Evolutionary conservation across 35 echinoderm and acorn worm species (phyloP), one percentile per base, ranked within the genome.

Genomic region (Nesometra sesokonis): DNA sequence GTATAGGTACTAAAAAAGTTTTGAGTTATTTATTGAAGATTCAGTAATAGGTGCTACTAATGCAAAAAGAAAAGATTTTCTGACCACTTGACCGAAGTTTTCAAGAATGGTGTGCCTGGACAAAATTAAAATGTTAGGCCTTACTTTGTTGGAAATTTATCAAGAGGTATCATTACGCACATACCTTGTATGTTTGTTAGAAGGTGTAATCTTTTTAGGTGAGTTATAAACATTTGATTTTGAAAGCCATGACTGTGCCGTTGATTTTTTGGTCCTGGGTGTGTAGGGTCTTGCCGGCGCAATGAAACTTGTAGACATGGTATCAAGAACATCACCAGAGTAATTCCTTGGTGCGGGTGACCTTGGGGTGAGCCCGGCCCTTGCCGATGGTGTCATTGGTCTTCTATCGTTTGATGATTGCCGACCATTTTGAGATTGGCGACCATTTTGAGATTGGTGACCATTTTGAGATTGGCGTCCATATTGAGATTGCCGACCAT

Each of bases 141-240:
- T n/a, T n/a, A n/a, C n/a, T n/a, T n/a, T n/a, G n/a, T n/a, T n/a
- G n/a, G n/a, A n/a, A n/a, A n/a, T n/a, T n/a, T n/a, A n/a, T n/a
- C n/a, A n/a, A n/a, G n/a, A n/a, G n/a, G n/a, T n/a, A n/a, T n/a
- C 15, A 43, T 43, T 7, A 43, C 38, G 38, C 38, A 67, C 52
- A 67, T 67, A 67, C 52, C 52, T 67, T 67, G 52, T 11, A 1
- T 27, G 52, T 67, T 67, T 67, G 11, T 27, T 5, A 27, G 52
- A 67, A 19, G 52, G 31, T 36, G 33, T 21, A 23, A 86, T 89
- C 85, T 82, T 94, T 83, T 90, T 98, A 0, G 95, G 95, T 87
- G 89, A 84, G 86, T 98, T 98, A 85, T 98, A 94, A 47, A 88
- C 91, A 35, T 92, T 98, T 32, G 92, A 98, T 80, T 94, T 92